Conservation (phyloP, 2,113 vertebrate genomes). For the Danio rerio region GRCz12tu NC_133177.1:27470001-27470500, state of each 20-base stretch:
- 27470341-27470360: not conserved
- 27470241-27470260: not conserved
- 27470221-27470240: not conserved
- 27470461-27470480: too few relatives aligned
- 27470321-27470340: constrained; percentile 13
- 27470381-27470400: not conserved
- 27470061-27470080: not conserved
- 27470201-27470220: not conserved
- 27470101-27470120: not conserved
- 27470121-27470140: not conserved
- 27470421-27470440: too few relatives aligned
- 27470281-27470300: constrained; percentile 10
- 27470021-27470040: not conserved
- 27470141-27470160: not conserved
- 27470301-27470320: not conserved
- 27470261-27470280: constrained; percentile 30
- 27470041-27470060: not conserved
- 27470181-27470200: not conserved
- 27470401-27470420: not conserved
- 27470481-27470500: too few relatives aligned
- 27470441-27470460: too few relatives aligned
- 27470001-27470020: not conserved
- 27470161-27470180: not conserved
- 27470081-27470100: not conserved
- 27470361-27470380: constrained; percentile 3